Base-by-base conservation (phyloP, 2,113 vertebrate species). In the Diphyllodes magnificus region DNA sequence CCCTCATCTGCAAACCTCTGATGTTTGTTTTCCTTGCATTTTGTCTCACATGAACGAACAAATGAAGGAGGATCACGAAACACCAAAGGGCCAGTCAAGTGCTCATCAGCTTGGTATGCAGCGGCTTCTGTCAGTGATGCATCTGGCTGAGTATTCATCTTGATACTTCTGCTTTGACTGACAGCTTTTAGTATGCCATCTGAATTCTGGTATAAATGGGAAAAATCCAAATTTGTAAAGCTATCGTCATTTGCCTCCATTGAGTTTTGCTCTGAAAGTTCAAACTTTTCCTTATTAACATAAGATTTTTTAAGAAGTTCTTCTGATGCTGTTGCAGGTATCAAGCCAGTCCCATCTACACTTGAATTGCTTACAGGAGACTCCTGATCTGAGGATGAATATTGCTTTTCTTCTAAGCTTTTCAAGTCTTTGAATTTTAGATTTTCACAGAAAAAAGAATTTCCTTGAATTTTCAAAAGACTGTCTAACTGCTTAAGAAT, bases 401-500 rank as follows among this genome's bases (percentile, higher is more conserved):
- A 40, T 2, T 31, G 73, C 23, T 49, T 56, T 54, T 96, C 91
- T 76, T 95, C 76, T 28, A 92, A 84, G 37, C 40, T 14, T 56
- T 87, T 90, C 18, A 49, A 59, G 23, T 78, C 88, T 82, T 95
- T 96, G 28, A 64, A 47, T 93, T 97, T 97, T 10, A 87, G 40
- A 69, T 95, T 86, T 90, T 97, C 95, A 85, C 2, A 0, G n/a
- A 94, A 90, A n/a, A 94, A 28, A 65, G 69, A 57, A 50, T 78
- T 81, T 47, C 86, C 96, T 53, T 93, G 94, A 91, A 94, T 93
- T 92, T 95, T 96, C 28, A 57, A 85, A 83, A 97, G 70, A 89
- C 87, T 20, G 47, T 99, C 98, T 93, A 99, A 92, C 80, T 99
- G 98, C 45, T 98, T 98, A 39, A 99, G 98, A 82, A 99, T 99